Evolutionary conservation across 2,888 invertebrate genomes (phyloP), one percentile per base, ranked within the genome.

Genomic region (Mactromeris polynyma): DNA sequence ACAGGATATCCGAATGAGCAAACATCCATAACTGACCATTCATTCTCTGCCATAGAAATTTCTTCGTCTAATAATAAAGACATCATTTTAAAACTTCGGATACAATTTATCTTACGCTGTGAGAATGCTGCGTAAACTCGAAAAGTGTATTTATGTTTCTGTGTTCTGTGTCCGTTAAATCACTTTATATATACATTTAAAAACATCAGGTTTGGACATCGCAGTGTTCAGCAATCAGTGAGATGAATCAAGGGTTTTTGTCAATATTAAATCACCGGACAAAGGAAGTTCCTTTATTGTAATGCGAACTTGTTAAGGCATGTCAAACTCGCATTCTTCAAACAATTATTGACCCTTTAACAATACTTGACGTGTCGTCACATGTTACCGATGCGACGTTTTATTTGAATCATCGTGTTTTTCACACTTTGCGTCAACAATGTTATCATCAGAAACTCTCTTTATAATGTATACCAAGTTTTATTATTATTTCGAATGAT

Each of bases 1-100:
- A 87, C 26, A 19, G 86, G 86, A 58, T 58, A 87, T 58, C 82
- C 86, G 54, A 87, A 82, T n/a, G 51, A 58, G 21, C 83, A 87
- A 3, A 83, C 58, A n/a, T 87, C 86, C 54, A 82, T n/a, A 46
- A 82, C 36, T 14, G 86, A 26, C 58, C 78, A 58, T 2, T 81
- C 82, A 11, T 33, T 14, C 7, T 82, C 77, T 1, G 9, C 36
- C 73, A 73, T 73, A 73, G 73, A 36, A 73, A 86, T 82, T 2
- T 42, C 86, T 17, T 83, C 78, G 38, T 81, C 38, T 69, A 73
- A 46, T 0, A 73, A 51, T n/a, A 69, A 51, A 33, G 81, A 73
- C 69, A 83, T 26, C 83, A 73, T 83, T 14, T 64, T 64, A 19
- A 46, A 46, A 42, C 42, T 46, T 46, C 46, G 46, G 46, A 46